Evolutionary conservation across 2,888 invertebrate genomes (phyloP).

Genomic region (Muschampia plurimacula): DNA sequence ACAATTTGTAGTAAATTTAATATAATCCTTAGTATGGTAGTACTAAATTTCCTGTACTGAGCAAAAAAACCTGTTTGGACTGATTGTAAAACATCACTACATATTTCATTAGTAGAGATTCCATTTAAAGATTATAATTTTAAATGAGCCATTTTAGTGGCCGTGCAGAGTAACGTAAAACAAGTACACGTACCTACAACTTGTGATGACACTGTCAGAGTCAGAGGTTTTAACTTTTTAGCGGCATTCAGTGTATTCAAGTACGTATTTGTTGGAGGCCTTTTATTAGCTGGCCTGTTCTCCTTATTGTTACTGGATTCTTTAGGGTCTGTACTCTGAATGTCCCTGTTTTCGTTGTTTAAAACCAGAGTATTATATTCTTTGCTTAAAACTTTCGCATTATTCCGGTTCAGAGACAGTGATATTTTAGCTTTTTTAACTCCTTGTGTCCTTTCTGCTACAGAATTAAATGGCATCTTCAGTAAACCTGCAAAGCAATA

Average conservation of each 20-base stretch:
- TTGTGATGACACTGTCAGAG: slow-evolving; percentile 56
- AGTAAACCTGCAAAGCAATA: slow-evolving; percentile 73
- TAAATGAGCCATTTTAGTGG: slow-evolving; percentile 10
- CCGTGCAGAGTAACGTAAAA: not conserved
- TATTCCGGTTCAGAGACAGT: slow-evolving; percentile 75
- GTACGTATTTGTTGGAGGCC: slow-evolving; percentile 68
- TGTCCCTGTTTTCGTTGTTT: slow-evolving; percentile 66
- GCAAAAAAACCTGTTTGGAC: not conserved
- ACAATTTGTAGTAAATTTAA: not conserved
- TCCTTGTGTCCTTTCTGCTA: slow-evolving; percentile 75
- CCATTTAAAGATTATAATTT: slow-evolving; percentile 20
- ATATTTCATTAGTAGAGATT: slow-evolving; percentile 19
- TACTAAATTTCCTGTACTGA: not conserved
- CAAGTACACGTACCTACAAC: slow-evolving; percentile 58
- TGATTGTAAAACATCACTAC: not conserved
- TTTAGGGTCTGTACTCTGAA: slow-evolving; percentile 61
- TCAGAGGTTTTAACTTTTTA: slow-evolving; percentile 73
- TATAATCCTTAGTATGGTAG: not conserved
- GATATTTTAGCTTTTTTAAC: slow-evolving; percentile 75
- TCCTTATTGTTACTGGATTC: slow-evolving; percentile 68
- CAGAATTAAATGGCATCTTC: slow-evolving; percentile 85
- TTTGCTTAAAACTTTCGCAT: slow-evolving; percentile 70
- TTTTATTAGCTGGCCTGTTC: slow-evolving; percentile 70
- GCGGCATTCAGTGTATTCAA: slow-evolving; percentile 73
- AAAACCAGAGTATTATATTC: slow-evolving; percentile 50